A percentile compares a stretch with the other conserved stretches of the same genome.
phyloP scores from a whole-genome alignment of 2,113 vertebrate species.

The Steatornis caripensis region DNA sequence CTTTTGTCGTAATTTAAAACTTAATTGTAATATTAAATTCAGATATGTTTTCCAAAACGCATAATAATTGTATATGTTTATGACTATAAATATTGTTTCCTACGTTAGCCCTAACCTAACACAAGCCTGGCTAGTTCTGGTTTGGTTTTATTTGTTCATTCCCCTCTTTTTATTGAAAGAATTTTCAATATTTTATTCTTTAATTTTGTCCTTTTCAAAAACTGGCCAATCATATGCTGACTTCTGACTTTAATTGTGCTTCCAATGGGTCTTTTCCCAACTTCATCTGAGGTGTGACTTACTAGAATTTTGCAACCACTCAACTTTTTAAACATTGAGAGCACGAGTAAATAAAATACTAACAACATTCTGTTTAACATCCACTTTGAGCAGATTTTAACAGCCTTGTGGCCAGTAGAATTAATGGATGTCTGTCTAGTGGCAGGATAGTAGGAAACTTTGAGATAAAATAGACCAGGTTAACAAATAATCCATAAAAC shows the following conservation, averaged over 20 bases:
- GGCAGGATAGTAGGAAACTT: neutral
- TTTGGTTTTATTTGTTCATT: neutral
- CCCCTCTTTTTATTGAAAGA: neutral
- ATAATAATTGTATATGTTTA: neutral
- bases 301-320: neutral
- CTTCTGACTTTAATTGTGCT: neutral
- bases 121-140: neutral
- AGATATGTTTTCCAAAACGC: neutral
- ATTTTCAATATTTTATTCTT: neutral
- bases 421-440: neutral
- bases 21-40: neutral
- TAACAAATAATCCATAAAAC: neutral
- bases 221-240: accelerated
- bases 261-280: neutral
- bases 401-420: neutral
- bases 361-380: neutral
- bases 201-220: neutral
- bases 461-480: neutral
- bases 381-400: neutral
- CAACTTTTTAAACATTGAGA: neutral
- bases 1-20: neutral
- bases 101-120: neutral
- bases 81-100: neutral
- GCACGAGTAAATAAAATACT: neutral
- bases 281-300: neutral